Evolutionary conservation across 2,888 invertebrate genomes (phyloP), one percentile per base, ranked within the genome.

Genomic region (Opisthograptis luteolata): DNA sequence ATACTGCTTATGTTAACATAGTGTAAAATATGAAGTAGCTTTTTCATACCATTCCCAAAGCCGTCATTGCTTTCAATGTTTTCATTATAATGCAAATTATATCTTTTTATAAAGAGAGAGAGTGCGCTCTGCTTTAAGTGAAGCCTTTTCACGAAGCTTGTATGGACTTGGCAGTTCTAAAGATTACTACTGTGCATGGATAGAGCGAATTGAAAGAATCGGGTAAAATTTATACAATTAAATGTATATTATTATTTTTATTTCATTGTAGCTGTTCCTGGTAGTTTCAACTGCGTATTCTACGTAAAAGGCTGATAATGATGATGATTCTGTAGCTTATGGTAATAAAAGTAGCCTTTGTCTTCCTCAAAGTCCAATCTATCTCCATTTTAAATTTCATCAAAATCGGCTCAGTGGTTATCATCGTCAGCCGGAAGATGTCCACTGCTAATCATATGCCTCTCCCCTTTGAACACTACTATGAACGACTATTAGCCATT

Each of bases 21-120:
- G 12, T 4, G 10, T 28, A 14, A 17, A 43, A 36, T 22, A 22
- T 22, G 28, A 35, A 27, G 35, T 36, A 70, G 68, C 42, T 63
- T 64, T 73, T 73, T 78, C 76, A 73, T 68, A 70, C 61, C 68
- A 65, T 68, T 69, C 66, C 64, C 59, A 40, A 39, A 68, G 68
- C 66, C 48, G 70, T 49, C 70, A 55, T 70, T 64, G 73, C 73
- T 74, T 81, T 77, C 81, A 80, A 83, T 84, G 79, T 79, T 54
- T 76, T 73, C 84, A 87, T 87, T 87, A 79, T 85, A 78, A 87
- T 86, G 86, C 81, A 87, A 87, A 87, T 87, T 84, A 85, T 79
- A 81, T 81, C 75, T 78, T 78, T 79, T 77, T 81, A 80, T 73
- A 62, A 68, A 53, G 59, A 67, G 54, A 60, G 0, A 30, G 65